These are phyloP conservation scores for Cottoperca gobio DNA, from an alignment of 2,797 vertebrate species.

Conservation along the genomic window DNA sequence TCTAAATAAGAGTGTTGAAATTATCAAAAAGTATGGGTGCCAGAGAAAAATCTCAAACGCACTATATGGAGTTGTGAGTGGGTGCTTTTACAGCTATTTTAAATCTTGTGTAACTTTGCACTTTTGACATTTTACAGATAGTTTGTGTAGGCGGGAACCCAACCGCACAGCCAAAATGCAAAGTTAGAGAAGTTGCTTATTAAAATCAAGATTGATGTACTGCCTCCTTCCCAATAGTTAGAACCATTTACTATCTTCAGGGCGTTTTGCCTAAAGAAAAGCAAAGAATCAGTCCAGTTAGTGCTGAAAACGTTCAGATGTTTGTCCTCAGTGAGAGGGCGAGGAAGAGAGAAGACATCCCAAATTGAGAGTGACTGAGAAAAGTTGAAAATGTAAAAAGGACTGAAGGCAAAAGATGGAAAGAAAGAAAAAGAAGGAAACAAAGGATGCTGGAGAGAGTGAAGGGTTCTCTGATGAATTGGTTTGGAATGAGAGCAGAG, in stretches of 20 bases:
- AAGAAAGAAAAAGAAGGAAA: slow-evolving; percentile 20
- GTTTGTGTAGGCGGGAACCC: slow-evolving; percentile 29
- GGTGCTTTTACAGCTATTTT: slow-evolving; percentile 17
- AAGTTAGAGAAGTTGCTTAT: slow-evolving; percentile 31
- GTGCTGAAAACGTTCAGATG: slow-evolving; percentile 6
- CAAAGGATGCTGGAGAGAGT: slow-evolving; percentile 29
- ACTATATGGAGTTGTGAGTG: slow-evolving; percentile 17
- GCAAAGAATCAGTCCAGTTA: background rate
- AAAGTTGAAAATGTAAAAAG: slow-evolving; percentile 24
- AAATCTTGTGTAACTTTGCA: slow-evolving; percentile 28
- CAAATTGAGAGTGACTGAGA: slow-evolving; percentile 24
- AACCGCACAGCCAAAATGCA: slow-evolving; percentile 28
- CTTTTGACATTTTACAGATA: slow-evolving; percentile 48
- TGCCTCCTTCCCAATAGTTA: background rate
- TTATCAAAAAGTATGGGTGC: background rate
- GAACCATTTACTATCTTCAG: background rate
- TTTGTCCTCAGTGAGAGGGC: background rate
- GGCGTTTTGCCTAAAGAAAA: background rate
- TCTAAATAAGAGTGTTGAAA: background rate
- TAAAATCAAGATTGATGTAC: slow-evolving; percentile 21
- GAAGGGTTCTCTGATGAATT: slow-evolving; percentile 67
- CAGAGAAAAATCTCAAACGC: slow-evolving; percentile 4
- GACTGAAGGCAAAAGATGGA: slow-evolving; percentile 6
- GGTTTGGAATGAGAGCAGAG: slow-evolving; percentile 66
- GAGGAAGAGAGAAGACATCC: slow-evolving; percentile 1